A percentile compares a stretch with the other conserved stretches of the same genome.
Evolutionary conservation across 2,888 invertebrate genomes (phyloP).

Genomic region (Carcina quercana): DNA sequence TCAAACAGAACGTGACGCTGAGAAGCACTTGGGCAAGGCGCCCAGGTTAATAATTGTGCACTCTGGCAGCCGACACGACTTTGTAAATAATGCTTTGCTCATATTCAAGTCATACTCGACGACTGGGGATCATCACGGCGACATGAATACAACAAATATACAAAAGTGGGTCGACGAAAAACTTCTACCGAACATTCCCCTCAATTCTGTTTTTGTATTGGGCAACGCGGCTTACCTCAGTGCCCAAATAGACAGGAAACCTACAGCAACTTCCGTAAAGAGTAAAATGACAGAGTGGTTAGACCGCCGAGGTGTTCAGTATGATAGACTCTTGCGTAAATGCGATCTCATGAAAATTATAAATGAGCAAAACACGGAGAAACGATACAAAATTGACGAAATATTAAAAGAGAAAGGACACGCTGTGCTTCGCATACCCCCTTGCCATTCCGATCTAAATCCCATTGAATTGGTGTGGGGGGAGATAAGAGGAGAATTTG

Average conservation of each 20-base stretch:
- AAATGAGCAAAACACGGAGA: neutral
- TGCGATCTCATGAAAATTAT: neutral
- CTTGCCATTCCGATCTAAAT: conserved; percentile 15
- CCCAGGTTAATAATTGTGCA: conserved; percentile 2
- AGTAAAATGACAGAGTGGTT: conserved; percentile 14
- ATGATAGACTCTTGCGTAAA: neutral
- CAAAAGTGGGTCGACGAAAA: conserved; percentile 12
- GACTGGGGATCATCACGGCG: conserved; percentile 5
- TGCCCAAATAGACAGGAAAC: conserved; percentile 10
- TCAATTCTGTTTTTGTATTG: conserved; percentile 3
- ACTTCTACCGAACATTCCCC: conserved; percentile 15
- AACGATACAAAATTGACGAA: conserved; percentile 6
- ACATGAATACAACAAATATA: conserved; percentile 13
- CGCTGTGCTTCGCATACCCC: conserved; percentile 8
- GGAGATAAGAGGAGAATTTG: conserved; percentile 12
- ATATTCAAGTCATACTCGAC: conserved; percentile 4
- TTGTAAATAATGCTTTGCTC: conserved; percentile 7
- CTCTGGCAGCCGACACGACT: conserved; percentile 5
- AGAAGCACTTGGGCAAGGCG: neutral
- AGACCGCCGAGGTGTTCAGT: conserved; percentile 9
- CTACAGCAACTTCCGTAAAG: conserved; percentile 13
- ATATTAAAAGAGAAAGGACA: conserved; percentile 7
- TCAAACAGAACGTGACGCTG: neutral
- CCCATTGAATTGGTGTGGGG: conserved; percentile 16
- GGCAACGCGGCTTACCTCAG: conserved; percentile 13